Percentiles rank a stretch among this genome's conserved stretches.
phyloP scores from a whole-genome alignment of 1,140 invertebrate species.

The Sesamia nonagrioides region DNA sequence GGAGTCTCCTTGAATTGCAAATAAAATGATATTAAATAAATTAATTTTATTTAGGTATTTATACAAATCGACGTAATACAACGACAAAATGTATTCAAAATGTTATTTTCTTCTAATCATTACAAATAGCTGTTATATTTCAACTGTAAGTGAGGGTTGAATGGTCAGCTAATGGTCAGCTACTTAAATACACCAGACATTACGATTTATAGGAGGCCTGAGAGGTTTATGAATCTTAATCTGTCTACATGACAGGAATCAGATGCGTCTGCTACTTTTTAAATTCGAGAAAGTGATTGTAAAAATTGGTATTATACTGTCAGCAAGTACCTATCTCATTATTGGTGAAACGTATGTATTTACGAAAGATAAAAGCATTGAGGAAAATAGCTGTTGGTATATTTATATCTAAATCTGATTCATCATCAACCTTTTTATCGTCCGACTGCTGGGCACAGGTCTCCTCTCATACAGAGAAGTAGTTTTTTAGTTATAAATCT shows the following conservation, averaged over 20 bases:
- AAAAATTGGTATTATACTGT: neutral
- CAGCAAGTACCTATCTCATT: no score
- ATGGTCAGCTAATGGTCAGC: conserved; percentile 35
- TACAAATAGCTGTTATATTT: conserved; percentile 39
- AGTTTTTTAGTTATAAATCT: no score
- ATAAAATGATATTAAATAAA: no score
- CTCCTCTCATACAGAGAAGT: no score
- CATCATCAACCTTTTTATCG: no score
- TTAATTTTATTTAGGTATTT: no score
- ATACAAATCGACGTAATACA: neutral
- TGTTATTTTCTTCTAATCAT: conserved; percentile 27
- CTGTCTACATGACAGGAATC: neutral
- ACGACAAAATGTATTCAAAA: conserved; percentile 33
- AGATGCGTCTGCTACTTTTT: neutral
- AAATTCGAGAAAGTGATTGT: neutral
- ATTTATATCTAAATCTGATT: no score
- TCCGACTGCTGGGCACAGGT: no score
- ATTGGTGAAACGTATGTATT: no score
- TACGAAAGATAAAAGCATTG: no score
- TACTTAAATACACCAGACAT: conserved; percentile 20
- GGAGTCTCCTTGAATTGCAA: no score
- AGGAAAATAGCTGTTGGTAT: no score
- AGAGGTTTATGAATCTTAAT: conserved; percentile 29
- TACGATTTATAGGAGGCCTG: conserved; percentile 24
- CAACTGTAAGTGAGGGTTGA: conserved; percentile 23